phyloP scores from a whole-genome alignment of 2,888 invertebrate species.

The Calameuta filiformis region DNA sequence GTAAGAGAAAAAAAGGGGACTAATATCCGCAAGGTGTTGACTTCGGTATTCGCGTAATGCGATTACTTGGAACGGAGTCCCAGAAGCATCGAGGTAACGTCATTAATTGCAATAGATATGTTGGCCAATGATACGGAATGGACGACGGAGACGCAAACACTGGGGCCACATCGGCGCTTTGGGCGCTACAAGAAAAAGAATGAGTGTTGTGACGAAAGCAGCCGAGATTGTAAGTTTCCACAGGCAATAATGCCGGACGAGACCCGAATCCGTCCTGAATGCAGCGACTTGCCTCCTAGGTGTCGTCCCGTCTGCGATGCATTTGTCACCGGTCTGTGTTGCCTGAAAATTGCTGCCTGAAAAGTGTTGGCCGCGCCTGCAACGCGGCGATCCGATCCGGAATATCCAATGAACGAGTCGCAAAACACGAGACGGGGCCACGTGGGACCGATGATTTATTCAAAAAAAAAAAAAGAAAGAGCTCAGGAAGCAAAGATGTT shows the following conservation, averaged over 20 bases:
- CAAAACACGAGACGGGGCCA: no score
- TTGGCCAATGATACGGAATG: constrained; percentile 62
- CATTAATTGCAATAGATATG: constrained; percentile 37
- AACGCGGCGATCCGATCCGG: constrained; percentile 32
- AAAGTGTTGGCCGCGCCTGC: constrained; percentile 22
- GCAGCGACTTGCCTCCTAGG: constrained; percentile 59
- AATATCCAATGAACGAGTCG: not conserved
- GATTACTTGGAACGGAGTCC: constrained; percentile 58
- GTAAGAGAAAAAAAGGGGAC: not conserved
- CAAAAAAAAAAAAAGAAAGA: no score
- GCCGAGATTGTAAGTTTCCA: constrained; percentile 63
- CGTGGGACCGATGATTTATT: not conserved
- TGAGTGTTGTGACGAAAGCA: constrained; percentile 65
- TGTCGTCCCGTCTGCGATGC: constrained; percentile 61
- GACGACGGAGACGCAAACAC: constrained; percentile 52
- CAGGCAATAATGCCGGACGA: constrained; percentile 30
- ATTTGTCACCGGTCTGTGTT: constrained; percentile 53
- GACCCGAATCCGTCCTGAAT: constrained; percentile 47
- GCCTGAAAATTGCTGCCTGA: constrained; percentile 58
- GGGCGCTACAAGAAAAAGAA: constrained; percentile 66
- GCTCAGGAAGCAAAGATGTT: not conserved
- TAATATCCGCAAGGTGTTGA: constrained; percentile 49
- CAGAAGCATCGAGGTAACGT: constrained; percentile 10
- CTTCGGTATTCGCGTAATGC: constrained; percentile 62
- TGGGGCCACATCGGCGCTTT: constrained; percentile 55